These are phyloP conservation scores for Telmatochromis sp. DNA, from an alignment of 2,113 vertebrate genomes.

Conservation along the genomic window DNA sequence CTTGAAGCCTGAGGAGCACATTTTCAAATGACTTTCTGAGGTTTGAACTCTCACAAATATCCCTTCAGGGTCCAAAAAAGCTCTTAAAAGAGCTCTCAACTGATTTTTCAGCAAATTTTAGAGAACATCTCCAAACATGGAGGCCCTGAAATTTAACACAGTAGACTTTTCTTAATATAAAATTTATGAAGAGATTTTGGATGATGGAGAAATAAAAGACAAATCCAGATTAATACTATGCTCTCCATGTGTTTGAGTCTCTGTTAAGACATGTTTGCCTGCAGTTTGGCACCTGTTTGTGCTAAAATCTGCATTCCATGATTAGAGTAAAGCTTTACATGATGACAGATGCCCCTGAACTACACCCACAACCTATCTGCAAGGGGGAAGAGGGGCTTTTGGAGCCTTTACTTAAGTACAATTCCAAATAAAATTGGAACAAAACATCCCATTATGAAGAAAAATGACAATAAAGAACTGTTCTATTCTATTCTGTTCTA, in stretches of 20 bases:
- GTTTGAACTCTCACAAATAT: background rate
- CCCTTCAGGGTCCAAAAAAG: background rate
- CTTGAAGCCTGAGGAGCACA: background rate
- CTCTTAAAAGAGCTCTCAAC: background rate
- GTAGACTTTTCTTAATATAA: background rate
- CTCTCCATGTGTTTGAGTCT: background rate
- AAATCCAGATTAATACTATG: background rate
- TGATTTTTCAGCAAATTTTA: accelerated
- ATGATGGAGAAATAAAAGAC: background rate
- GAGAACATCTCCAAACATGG: background rate
- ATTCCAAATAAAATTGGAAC: accelerated
- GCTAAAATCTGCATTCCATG: conserved; percentile 36
- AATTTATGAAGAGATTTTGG: accelerated
- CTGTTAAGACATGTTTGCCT: conserved; percentile 37
- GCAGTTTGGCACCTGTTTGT: conserved; percentile 24
- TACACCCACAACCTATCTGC: background rate
- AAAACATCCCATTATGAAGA: accelerated
- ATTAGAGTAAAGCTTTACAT: background rate
- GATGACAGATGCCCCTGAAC: conserved; percentile 23
- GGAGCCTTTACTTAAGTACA: background rate
- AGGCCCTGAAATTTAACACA: background rate
- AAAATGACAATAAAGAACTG: background rate
- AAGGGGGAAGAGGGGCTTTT: accelerated
- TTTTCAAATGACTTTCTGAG: background rate
- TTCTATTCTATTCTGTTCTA: background rate